These are phyloP conservation scores for Paratilapia polleni DNA, from an alignment of 2,113 vertebrate genomes.

Conservation along the genomic window DNA sequence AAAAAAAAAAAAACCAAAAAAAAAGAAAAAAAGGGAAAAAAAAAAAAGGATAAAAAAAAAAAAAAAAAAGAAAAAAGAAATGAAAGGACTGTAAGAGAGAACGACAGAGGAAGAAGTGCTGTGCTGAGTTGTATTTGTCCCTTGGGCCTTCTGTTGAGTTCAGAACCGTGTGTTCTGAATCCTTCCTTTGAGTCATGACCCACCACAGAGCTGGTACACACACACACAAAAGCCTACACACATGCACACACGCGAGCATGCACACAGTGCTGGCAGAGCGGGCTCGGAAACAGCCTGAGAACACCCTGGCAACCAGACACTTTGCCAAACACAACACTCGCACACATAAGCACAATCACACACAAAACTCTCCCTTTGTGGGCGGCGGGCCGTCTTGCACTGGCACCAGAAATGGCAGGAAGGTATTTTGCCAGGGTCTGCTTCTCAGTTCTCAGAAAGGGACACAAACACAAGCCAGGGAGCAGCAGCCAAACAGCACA, in stretches of 20 bases:
- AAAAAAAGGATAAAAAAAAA: slow-evolving; percentile 34
- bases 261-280: slow-evolving; percentile 68
- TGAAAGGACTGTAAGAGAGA: slow-evolving; percentile 50
- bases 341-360: slow-evolving; percentile 39
- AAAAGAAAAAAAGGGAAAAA: background rate
- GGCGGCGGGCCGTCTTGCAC: slow-evolving; percentile 48
- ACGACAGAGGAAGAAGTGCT: slow-evolving; percentile 52
- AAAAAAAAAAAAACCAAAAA: background rate
- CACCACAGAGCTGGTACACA: slow-evolving; percentile 68
- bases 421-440: slow-evolving; percentile 71
- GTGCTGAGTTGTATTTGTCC: slow-evolving; percentile 69
- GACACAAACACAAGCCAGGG: slow-evolving; percentile 48
- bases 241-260: slow-evolving; percentile 29
- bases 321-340: slow-evolving; percentile 73
- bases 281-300: slow-evolving; percentile 80
- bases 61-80: background rate
- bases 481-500: slow-evolving; percentile 49
- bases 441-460: slow-evolving; percentile 67
- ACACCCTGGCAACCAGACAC: slow-evolving; percentile 74
- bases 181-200: slow-evolving; percentile 82
- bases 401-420: slow-evolving; percentile 70
- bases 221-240: slow-evolving; percentile 31
- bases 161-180: slow-evolving; percentile 80
- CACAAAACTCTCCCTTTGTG: slow-evolving; percentile 68
- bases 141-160: slow-evolving; percentile 77